These are phyloP conservation scores for Hiodon alosoides DNA, from an alignment of 2,113 vertebrate genomes.

Conservation along the genomic window DNA sequence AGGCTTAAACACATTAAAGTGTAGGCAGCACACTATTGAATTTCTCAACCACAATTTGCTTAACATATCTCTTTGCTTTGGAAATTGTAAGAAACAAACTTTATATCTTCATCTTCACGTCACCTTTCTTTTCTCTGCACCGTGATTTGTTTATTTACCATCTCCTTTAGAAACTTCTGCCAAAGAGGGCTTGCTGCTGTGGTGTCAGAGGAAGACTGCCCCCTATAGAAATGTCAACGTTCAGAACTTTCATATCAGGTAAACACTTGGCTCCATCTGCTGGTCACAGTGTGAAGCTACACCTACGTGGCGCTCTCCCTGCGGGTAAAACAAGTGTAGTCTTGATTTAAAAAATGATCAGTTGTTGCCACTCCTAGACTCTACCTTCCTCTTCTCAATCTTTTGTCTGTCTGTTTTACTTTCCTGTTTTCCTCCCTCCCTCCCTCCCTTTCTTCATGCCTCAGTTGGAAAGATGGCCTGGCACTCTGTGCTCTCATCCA, in stretches of 20 bases:
- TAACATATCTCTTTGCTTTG: no score
- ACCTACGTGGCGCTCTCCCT: background rate
- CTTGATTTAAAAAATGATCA: background rate
- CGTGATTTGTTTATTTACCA: background rate
- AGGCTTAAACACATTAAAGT: background rate
- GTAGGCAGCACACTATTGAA: no score
- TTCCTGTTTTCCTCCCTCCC: background rate
- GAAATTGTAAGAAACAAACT: no score
- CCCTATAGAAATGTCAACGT: constrained; percentile 89
- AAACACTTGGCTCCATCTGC: constrained; percentile 25
- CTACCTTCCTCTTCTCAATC: background rate
- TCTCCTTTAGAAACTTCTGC: constrained; percentile 76
- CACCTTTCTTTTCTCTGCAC: background rate
- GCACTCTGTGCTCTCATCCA: constrained; percentile 90
- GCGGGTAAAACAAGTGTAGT: background rate
- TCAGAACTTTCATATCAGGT: constrained; percentile 96
- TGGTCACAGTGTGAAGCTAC: constrained; percentile 20
- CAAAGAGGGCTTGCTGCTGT: constrained; percentile 84
- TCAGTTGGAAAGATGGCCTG: constrained; percentile 87
- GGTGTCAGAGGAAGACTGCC: constrained; percentile 90
- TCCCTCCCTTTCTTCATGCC: background rate
- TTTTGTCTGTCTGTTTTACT: background rate
- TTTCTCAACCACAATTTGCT: no score
- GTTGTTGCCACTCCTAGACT: background rate
- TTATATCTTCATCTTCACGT: no score